phyloP scores from a whole-genome alignment of 2,888 invertebrate species.

The Rosalia funebris region DNA sequence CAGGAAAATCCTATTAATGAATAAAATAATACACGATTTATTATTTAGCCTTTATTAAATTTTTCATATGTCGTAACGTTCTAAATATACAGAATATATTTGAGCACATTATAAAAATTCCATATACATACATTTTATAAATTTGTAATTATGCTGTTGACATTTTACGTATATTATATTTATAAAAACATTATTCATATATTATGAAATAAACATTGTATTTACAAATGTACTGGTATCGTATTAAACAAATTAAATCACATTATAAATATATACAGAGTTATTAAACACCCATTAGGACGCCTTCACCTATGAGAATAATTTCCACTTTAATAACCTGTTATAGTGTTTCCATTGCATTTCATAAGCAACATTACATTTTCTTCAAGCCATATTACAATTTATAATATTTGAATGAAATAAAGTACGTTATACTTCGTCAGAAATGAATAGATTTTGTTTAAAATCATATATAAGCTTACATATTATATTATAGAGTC shows the following conservation, averaged over 20 bases:
- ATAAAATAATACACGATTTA: too few species aligned
- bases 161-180: not conserved
- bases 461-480: too few species aligned
- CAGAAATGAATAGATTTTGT: too few species aligned
- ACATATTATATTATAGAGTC: too few species aligned
- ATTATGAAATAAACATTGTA: not conserved
- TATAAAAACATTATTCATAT: not conserved
- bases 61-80: not conserved
- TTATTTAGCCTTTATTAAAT: not conserved
- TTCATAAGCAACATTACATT: not conserved
- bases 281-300: not conserved
- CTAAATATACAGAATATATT: not conserved
- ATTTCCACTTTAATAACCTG: not conserved
- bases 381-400: too few species aligned
- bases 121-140: not conserved
- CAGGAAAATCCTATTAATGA: too few species aligned
- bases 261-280: not conserved
- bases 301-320: not conserved
- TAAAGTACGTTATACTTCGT: too few species aligned
- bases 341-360: not conserved
- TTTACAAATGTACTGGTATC: not conserved
- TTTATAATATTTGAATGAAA: too few species aligned
- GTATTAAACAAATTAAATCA: not conserved
- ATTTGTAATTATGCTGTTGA: not conserved
- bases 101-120: not conserved